Percentiles rank a stretch among this genome's conserved stretches.
Conservation (phyloP, 2,797 vertebrate genomes). For the Carduelis carduelis region DNA sequence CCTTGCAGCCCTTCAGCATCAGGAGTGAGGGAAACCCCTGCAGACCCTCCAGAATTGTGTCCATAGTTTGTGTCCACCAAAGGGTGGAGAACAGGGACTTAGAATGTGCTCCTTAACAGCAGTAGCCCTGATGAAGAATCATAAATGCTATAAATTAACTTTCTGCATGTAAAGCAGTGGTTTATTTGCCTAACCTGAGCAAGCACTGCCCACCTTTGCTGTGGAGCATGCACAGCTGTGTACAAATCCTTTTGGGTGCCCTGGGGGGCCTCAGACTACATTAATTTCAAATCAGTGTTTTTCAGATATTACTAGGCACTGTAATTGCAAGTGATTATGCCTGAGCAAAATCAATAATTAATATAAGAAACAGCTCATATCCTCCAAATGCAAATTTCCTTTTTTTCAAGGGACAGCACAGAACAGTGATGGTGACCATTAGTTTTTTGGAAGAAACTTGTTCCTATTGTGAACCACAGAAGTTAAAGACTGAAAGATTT, state of each 20-base stretch:
- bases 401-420: not conserved
- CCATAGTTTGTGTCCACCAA: not conserved
- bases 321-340: not conserved
- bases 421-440: not conserved
- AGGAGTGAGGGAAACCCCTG: not conserved
- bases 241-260: not conserved
- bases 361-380: conserved; percentile 13
- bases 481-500: conserved; percentile 12
- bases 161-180: not conserved
- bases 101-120: not conserved
- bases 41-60: not conserved
- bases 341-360: conserved; percentile 30
- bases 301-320: not conserved
- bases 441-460: not conserved
- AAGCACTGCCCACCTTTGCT: not conserved
- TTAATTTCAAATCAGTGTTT: not conserved
- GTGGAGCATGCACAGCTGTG: not conserved
- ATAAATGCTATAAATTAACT: not conserved
- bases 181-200: not conserved
- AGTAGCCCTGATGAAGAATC: not conserved
- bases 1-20: not conserved
- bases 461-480: not conserved
- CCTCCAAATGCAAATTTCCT: not conserved
- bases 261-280: not conserved
- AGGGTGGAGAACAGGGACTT: not conserved